These are phyloP conservation scores for Carlito syrichta DNA, from an alignment of 2,113 vertebrate species.

Conservation along the genomic window DNA sequence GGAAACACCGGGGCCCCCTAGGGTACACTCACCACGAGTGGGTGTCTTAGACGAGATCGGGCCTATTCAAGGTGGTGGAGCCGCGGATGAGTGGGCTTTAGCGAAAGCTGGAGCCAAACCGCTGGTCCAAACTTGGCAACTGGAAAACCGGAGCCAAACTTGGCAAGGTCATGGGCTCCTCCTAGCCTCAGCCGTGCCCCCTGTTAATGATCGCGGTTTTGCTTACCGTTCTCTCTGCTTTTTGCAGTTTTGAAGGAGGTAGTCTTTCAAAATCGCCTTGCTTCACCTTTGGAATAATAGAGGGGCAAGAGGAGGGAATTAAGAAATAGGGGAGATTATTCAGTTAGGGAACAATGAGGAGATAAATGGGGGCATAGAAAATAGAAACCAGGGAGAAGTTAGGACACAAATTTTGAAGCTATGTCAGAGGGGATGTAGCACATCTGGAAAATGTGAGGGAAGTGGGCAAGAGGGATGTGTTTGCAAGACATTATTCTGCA, in stretches of 20 bases:
- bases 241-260: background rate
- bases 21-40: background rate
- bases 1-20: background rate
- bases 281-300: background rate
- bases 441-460: background rate
- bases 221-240: background rate
- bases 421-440: background rate
- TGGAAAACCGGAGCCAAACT: too few species aligned
- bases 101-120: too few species aligned
- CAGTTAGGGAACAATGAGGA: background rate
- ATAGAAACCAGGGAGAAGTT: background rate
- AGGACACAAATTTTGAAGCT: background rate
- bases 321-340: background rate
- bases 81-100: too few species aligned
- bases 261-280: background rate
- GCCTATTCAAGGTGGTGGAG: too few species aligned
- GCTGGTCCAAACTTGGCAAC: too few species aligned
- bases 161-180: background rate
- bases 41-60: too few species aligned
- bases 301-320: background rate
- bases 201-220: background rate
- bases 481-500: background rate
- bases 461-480: background rate
- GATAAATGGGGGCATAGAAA: background rate
- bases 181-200: background rate